Base-by-base conservation (phyloP, 2,113 vertebrate species). In the Pedetes capensis region DNA sequence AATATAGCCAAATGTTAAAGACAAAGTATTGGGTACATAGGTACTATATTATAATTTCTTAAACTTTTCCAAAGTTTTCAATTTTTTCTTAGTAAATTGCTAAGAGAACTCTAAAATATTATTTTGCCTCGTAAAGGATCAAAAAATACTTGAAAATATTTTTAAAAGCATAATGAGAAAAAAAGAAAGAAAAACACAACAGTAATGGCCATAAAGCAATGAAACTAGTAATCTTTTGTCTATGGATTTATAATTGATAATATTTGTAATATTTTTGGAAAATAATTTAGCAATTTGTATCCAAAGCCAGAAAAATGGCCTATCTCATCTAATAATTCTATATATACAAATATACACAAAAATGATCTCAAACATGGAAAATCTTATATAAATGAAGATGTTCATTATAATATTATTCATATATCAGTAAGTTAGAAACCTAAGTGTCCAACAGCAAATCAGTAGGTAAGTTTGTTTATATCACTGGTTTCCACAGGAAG, bases 101-200 rank as follows among this genome's bases (percentile, higher is more conserved):
- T 49, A 27, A 74, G 51, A 79, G 10, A 81, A 49, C 51, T 75
- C 25, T 59, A 2, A 76, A 44, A 22, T 69, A 22, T 27, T 23
- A 61, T 75, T 76, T 94, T 68, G 16, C 37, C 39, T 59, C 55
- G n/a, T 59, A 69, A 78, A 78, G 51, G 12, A 83, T n/a, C 42
- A 86, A 89, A 89, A 83, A 81, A 37, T 27, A 71, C 55, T 87
- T 27, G n/a, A n/a, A n/a, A n/a, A n/a, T n/a, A n/a, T n/a, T n/a
- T n/a, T n/a, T n/a, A n/a, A n/a, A n/a, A n/a, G n/a, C n/a, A n/a
- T n/a, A n/a, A n/a, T n/a, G n/a, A n/a, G n/a, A n/a, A n/a, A n/a
- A n/a, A n/a, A n/a, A n/a, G n/a, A n/a, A 1, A 20, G 49, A 12
- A 42, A 57, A 51, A 85, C 42, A 34, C 22, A 9, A 61, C 11